Evolutionary conservation across 2,797 vertebrate genomes (phyloP), one percentile per base, ranked within the genome.

Genomic region (Enteromius trimaculatus): DNA sequence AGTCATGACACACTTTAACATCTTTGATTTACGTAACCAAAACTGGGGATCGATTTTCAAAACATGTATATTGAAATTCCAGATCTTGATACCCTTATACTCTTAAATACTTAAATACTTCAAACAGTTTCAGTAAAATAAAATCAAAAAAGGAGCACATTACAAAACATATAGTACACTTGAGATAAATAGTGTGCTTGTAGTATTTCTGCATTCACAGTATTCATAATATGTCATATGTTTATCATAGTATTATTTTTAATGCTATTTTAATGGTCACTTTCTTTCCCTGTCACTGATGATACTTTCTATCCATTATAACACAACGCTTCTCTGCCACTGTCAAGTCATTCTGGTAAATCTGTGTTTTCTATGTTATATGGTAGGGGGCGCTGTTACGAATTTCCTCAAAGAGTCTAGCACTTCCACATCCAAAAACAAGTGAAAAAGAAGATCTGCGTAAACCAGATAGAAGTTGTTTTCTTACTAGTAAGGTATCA

Each of bases 11-110:
- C 13, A 34, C 70, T 51, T 13, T 11, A 51, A 74, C 71, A 74
- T 7, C 17, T n/a, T 31, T 19, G 17, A 34, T 51, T 31, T 51
- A 72, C 26, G 6, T 53, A 34, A 37, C 6, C n/a, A 9, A 37
- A 75, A 16, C 72, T 34, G 29, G 21, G 31, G 51, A 75, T 39
- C 51, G 39, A 2, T 58, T 76, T 76, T 75, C 72, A 75, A n/a
- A 55, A 58, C 17, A 19, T 21, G 1, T 29, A 16, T 62, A 62
- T 23, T 58, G 21, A 58, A 23, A 23, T 13, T 60, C n/a, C n/a
- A 58, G 55, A 23, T 62, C 53, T 14, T 62, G 13, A 62, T 62
- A 29, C 1, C 26, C 23, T 62, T 29, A 62, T 64, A 31, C 26
- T 29, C 58, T 7, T 64, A 6, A 6, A 26, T 16, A 6, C 58